phyloP scores from a whole-genome alignment of 2,113 vertebrate genomes.

The Asarcornis scutulata region DNA sequence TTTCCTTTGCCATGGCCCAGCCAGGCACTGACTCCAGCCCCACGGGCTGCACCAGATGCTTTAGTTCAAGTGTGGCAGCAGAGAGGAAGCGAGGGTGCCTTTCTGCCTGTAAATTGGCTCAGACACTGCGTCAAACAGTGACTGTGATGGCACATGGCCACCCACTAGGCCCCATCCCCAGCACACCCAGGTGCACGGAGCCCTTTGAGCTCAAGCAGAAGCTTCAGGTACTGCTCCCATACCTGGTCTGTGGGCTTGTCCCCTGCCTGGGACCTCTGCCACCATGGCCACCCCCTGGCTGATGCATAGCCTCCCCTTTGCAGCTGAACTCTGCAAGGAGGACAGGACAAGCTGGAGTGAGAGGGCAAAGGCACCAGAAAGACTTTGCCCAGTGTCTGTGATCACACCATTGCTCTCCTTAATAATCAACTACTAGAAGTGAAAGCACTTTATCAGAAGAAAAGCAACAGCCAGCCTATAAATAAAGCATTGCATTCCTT shows the following conservation, averaged over 20 bases:
- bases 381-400: background rate
- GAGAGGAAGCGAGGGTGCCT: background rate
- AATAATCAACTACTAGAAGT: background rate
- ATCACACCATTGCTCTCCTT: background rate
- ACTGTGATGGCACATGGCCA: background rate
- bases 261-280: background rate
- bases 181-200: rapidly evolving
- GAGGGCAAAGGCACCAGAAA: background rate
- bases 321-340: rapidly evolving
- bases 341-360: background rate
- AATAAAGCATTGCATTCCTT: background rate
- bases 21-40: background rate
- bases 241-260: background rate
- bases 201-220: background rate
- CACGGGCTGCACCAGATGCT: background rate
- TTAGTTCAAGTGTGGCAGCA: background rate
- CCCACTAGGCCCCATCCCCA: rapidly evolving
- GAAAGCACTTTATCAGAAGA: background rate
- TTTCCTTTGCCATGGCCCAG: background rate
- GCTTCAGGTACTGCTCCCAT: rapidly evolving
- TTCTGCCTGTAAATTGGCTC: background rate
- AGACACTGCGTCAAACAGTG: background rate
- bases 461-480: background rate
- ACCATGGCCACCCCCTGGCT: background rate
- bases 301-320: background rate